Base-by-base conservation (phyloP, 2,113 vertebrate species). In the Sclerurus mexicanus region DNA sequence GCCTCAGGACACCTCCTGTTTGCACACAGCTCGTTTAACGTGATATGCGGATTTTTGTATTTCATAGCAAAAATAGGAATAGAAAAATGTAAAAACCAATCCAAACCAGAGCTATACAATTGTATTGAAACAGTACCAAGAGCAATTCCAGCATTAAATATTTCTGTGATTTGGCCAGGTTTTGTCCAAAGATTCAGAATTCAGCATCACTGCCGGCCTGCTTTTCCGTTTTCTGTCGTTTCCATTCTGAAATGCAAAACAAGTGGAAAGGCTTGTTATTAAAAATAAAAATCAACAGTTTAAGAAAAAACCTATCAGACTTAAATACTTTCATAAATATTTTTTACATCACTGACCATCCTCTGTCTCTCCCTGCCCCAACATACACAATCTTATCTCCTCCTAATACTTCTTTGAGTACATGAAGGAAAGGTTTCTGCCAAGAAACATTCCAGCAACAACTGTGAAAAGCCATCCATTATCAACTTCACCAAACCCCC, bases 221-320 rank as follows among this genome's bases (percentile, higher is more conserved):
- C 85, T 97, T 99, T 99, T 80, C 99, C 99, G 59, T 99, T 99
- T 97, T 99, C 99, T 7, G 99, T 97, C 7, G 98, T 96, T 86
- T 99, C 99, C 98, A 99, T 98, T 94, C 99, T 99, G 97, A 88
- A 96, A 98, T 50, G 50, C 47, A 80, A 87, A 82, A 47, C 33
- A 64, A 46, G 7, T 44, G 14, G 46, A 88, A 81, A 95, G 50
- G 18, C 10, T 72, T 37, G 14, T 6, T 55, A 68, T 0, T 69
- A 52, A 14, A 56, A 76, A 49, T 28, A 68, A 1, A 1, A 27
- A 37, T 7, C 22, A 72, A 39, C 7, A 81, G 5, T 58, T 42
- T 14, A 52, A 22, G 25, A 49, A 52, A 50, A 72, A 71, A 47
- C 53, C 58, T 44, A 9, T 12, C 6, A 52, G 2, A 46, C 10